Base-by-base conservation (phyloP, 2,888 invertebrate species). In the Torymus auratus region DNA sequence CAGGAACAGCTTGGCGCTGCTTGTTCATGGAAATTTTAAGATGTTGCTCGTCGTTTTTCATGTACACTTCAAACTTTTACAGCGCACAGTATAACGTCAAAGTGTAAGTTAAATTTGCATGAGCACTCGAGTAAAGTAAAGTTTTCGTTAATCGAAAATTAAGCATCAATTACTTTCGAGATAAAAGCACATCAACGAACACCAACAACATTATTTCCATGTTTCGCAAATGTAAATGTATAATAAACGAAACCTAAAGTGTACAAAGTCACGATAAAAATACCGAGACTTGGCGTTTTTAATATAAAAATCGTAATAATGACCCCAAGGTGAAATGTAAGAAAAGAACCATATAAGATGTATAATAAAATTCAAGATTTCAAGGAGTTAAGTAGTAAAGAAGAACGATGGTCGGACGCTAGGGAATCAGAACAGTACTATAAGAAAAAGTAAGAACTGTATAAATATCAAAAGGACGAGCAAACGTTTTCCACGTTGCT, bases 21-120 rank as follows among this genome's bases (percentile, higher is more conserved):
- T 64, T 41, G 41, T 28, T 41, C 41, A n/a, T 41, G 64, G 64
- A 64, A 41, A 64, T 28, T 64, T 64, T 64, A 64, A 14, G 28
- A 64, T 28, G 64, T 23, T 64, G 28, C 41, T 41, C 28, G 13
- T 64, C 28, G 28, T 64, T 64, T 64, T 68, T 53, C 53, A 53
- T 68, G 55, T 14, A 55, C 55, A 53, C 68, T 53, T 68, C 3
- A 64, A 68, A 53, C 53, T 64, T 64, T 64, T 64, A 28, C 41
- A 28, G 68, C n/a, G 14, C 13, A 23, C 15, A 2, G 53, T 53
- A 68, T 53, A 68, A 52, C 68, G 41, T 68, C 68, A 53, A 53
- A 52, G 53, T 20, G 14, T 23, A 55, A 53, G 68, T 68, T 68
- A 52, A 68, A 53, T 15, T 52, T 68, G 12, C 15, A 12, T 20